Conservation (phyloP, 2,113 vertebrate genomes). For the Peromyscus maniculatus region DNA sequence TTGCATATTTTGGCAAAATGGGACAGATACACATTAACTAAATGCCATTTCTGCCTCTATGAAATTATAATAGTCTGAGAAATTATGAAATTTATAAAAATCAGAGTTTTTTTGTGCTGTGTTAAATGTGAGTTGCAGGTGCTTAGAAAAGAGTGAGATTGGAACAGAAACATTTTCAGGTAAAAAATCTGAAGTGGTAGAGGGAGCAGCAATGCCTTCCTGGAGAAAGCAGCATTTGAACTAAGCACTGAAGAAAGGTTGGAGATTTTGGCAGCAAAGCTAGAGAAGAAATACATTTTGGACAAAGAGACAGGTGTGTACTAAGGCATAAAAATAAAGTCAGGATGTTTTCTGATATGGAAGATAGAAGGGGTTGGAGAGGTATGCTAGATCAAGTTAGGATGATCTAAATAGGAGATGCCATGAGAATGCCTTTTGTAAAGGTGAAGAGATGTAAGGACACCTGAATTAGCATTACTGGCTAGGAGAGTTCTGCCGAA, state of each 20-base stretch:
- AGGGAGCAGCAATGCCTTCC: not conserved
- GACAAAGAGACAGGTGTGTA: constrained; percentile 11
- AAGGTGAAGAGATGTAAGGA: constrained; percentile 55
- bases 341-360: not conserved
- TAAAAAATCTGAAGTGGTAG: not conserved
- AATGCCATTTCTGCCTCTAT: not conserved
- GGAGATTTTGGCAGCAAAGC: constrained; percentile 12
- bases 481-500: constrained; percentile 76
- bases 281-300: constrained; percentile 17
- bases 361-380: not conserved
- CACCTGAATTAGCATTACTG: constrained; percentile 64
- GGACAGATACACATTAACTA: not conserved
- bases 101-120: not conserved
- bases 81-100: constrained; percentile 40
- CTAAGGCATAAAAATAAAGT: constrained; percentile 39
- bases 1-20: not conserved
- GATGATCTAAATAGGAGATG: not conserved
- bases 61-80: not conserved
- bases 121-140: not conserved
- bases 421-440: not conserved
- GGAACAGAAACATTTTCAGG: not conserved
- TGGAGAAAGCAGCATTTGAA: constrained; percentile 17
- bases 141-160: not conserved
- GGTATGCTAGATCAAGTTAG: not conserved
- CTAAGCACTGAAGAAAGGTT: constrained; percentile 21